phyloP scores from a whole-genome alignment of 2,113 vertebrate genomes.

The Indicator maculatus region DNA sequence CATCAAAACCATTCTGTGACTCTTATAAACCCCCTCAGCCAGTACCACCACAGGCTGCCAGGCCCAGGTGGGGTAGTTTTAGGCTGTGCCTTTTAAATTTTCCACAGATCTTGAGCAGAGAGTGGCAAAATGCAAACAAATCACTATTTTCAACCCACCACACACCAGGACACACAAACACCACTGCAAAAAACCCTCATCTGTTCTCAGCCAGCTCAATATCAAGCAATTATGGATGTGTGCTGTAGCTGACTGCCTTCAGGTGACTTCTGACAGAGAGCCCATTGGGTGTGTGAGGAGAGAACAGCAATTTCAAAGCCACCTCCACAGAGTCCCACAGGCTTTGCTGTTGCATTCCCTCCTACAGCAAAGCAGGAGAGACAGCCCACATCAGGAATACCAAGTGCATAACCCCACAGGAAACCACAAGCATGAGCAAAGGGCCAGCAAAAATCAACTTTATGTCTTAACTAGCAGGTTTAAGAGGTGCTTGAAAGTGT shows the following conservation, averaged over 20 bases:
- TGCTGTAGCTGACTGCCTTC: not conserved
- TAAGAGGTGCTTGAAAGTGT: not conserved
- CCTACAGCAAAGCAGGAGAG: not conserved
- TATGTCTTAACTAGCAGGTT: not conserved
- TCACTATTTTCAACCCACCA: no score
- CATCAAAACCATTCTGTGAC: not conserved
- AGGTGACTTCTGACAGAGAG: not conserved
- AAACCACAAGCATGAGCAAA: not conserved
- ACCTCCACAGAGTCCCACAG: not conserved
- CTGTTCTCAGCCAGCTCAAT: not conserved
- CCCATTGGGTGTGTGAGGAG: fast-evolving
- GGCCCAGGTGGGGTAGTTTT: not conserved
- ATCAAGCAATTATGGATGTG: not conserved
- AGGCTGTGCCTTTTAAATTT: no score
- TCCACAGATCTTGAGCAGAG: no score
- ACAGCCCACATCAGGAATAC: not conserved
- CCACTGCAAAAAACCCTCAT: not conserved
- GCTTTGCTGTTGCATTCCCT: not conserved
- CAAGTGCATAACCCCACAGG: not conserved
- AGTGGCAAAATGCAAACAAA: no score
- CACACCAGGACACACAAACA: not conserved
- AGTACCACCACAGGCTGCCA: not conserved
- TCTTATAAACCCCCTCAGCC: not conserved
- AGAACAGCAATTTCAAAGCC: not conserved
- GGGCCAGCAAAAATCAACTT: not conserved